A percentile compares a stretch with the other conserved stretches of the same genome.
These are phyloP conservation scores for Tetrapedia diversipes DNA, from an alignment of 2,888 invertebrate species.

Conservation along the genomic window DNA sequence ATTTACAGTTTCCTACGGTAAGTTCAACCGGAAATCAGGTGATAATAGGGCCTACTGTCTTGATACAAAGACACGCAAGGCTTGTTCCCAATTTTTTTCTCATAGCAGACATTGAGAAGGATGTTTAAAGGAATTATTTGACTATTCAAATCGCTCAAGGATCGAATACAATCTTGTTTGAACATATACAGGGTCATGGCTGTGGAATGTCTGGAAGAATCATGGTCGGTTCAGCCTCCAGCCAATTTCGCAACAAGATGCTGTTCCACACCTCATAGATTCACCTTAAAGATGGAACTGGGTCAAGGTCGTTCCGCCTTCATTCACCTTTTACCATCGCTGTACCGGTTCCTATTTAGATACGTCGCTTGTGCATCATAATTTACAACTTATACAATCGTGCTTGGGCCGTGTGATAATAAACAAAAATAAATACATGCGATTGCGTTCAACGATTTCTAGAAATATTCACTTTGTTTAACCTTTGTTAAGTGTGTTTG, in stretches of 20 bases:
- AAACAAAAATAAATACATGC: no score
- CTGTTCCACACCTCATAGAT: constrained; percentile 31
- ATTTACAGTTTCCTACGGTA: no score
- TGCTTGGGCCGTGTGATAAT: no score
- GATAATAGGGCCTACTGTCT: no score
- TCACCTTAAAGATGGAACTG: constrained; percentile 54
- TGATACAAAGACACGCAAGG: no score
- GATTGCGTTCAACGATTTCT: no score
- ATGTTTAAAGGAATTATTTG: background rate
- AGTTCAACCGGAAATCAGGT: no score
- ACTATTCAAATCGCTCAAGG: background rate
- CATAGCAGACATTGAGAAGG: background rate
- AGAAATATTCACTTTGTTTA: no score
- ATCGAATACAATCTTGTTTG: background rate
- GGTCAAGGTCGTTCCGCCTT: constrained; percentile 63
- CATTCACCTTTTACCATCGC: constrained; percentile 2
- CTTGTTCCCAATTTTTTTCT: background rate
- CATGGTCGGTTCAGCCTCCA: constrained; percentile 28
- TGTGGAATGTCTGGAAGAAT: constrained; percentile 28
- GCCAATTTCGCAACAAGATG: constrained; percentile 32
- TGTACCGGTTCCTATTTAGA: constrained; percentile 24
- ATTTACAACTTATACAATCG: no score
- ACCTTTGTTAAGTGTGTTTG: no score
- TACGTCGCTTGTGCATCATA: background rate
- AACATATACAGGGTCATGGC: constrained; percentile 12